Evolutionary conservation across 2,797 vertebrate species (phyloP).

Genomic region (Sebastes itinus): DNA sequence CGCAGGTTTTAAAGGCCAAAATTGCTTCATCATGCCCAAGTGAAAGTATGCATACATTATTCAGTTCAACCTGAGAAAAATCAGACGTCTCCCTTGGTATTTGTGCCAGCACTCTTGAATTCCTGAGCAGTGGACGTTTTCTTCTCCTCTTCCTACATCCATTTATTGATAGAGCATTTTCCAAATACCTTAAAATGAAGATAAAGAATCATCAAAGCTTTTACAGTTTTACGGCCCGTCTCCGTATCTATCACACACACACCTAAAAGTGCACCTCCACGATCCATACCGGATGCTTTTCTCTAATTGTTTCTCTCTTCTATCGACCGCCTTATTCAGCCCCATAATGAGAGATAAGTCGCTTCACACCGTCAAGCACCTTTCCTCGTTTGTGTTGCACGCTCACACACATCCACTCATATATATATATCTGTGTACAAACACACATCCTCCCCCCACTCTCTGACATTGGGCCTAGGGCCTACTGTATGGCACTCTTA

Average conservation of each 20-base stretch:
- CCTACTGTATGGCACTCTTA: constrained; percentile 73
- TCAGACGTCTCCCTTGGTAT: constrained; percentile 86
- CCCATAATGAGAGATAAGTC: constrained; percentile 80
- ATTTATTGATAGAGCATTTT: constrained; percentile 41
- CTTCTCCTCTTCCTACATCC: constrained; percentile 22
- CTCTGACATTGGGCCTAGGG: constrained; percentile 58
- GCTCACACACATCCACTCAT: constrained; percentile 45
- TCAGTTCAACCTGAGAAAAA: constrained; percentile 92
- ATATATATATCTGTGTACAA: constrained; percentile 61
- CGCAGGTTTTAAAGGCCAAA: constrained; percentile 92
- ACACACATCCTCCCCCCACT: constrained; percentile 53
- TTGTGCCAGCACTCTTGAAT: constrained; percentile 84
- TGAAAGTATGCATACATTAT: constrained; percentile 97
- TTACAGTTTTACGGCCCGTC: not conserved
- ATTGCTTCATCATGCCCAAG: constrained; percentile 97
- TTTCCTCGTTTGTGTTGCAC: constrained; percentile 64
- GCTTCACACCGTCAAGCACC: constrained; percentile 71
- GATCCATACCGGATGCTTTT: constrained; percentile 12
- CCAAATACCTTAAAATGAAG: constrained; percentile 18
- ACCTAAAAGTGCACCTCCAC: constrained; percentile 14
- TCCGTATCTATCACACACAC: constrained; percentile 15
- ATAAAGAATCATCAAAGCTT: constrained; percentile 27
- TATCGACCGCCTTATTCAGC: constrained; percentile 60
- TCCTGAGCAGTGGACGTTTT: constrained; percentile 84
- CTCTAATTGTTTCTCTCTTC: constrained; percentile 61